Evolutionary conservation across 2,113 vertebrate genomes (phyloP).

Genomic region (Clarias magur): DNA sequence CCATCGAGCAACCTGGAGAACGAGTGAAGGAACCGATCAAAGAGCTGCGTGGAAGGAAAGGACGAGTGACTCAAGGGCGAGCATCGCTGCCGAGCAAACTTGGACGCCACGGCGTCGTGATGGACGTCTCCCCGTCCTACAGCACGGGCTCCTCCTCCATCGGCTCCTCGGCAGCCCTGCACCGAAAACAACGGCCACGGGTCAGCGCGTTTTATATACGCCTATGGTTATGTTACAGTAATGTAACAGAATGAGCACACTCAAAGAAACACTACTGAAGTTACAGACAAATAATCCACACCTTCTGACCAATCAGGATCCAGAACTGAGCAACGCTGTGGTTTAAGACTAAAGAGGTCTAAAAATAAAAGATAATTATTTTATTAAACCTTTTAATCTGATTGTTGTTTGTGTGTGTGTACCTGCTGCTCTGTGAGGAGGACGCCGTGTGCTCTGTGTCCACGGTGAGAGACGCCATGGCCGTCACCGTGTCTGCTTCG

Average conservation of each 20-base stretch:
- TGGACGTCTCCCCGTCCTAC: conserved; percentile 64
- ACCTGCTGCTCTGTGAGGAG: conserved; percentile 59
- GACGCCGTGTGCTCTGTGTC: conserved; percentile 70
- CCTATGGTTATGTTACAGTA: neutral
- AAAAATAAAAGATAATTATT: neutral
- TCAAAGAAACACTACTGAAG: neutral
- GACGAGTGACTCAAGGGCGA: conserved; percentile 39
- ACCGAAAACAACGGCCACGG: neutral
- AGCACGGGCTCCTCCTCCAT: conserved; percentile 84
- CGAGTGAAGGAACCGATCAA: conserved; percentile 40
- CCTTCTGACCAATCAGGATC: neutral
- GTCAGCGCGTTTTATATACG: neutral
- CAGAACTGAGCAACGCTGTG: neutral
- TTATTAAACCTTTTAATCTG: neutral
- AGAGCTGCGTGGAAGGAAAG: conserved; percentile 42
- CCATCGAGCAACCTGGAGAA: conserved; percentile 44
- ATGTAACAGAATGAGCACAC: too few species aligned
- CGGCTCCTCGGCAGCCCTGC: conserved; percentile 78
- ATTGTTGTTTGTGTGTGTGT: neutral
- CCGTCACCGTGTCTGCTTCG: conserved; percentile 81
- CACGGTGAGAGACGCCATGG: conserved; percentile 83
- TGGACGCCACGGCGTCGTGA: conserved; percentile 51
- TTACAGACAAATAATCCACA: neutral
- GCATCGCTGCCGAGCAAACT: conserved; percentile 53
- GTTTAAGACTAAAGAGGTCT: neutral